Evolutionary conservation across 2,113 vertebrate genomes (phyloP).

Genomic region (Ranitomeya variabilis): DNA sequence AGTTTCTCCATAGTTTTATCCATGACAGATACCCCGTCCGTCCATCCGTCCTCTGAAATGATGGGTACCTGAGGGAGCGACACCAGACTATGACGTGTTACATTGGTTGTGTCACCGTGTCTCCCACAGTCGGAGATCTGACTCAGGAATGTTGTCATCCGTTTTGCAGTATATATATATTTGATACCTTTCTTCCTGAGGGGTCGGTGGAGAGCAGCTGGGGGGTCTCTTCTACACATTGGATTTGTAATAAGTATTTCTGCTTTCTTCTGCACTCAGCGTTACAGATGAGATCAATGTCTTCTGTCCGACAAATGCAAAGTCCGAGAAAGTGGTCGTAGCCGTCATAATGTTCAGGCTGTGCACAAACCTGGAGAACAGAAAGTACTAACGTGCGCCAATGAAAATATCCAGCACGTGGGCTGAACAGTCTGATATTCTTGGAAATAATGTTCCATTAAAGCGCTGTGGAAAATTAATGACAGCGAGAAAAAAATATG

Average conservation of each 20-base stretch:
- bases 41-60: not conserved
- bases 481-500: no score
- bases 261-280: conserved; percentile 68
- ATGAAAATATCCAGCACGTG: no score
- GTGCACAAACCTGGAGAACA: conserved; percentile 77
- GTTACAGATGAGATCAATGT: conserved; percentile 68
- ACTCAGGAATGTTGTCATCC: no score
- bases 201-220: conserved; percentile 61
- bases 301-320: conserved; percentile 76
- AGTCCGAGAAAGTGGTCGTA: conserved; percentile 82
- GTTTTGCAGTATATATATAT: not conserved
- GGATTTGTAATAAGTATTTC: conserved; percentile 66
- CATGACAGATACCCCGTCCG: not conserved
- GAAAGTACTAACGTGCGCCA: not conserved
- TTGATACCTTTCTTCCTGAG: conserved; percentile 70
- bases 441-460: no score
- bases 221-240: conserved; percentile 61
- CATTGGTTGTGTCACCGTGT: not conserved
- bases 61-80: conserved; percentile 8
- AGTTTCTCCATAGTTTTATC: not conserved
- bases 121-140: not conserved
- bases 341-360: conserved; percentile 73
- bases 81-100: not conserved
- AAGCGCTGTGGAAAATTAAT: no score
- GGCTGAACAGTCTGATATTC: no score